Conservation (phyloP, 30 jellyfish, hydroid and myxozoan species). For the Pelagia noctiluca region DNA sequence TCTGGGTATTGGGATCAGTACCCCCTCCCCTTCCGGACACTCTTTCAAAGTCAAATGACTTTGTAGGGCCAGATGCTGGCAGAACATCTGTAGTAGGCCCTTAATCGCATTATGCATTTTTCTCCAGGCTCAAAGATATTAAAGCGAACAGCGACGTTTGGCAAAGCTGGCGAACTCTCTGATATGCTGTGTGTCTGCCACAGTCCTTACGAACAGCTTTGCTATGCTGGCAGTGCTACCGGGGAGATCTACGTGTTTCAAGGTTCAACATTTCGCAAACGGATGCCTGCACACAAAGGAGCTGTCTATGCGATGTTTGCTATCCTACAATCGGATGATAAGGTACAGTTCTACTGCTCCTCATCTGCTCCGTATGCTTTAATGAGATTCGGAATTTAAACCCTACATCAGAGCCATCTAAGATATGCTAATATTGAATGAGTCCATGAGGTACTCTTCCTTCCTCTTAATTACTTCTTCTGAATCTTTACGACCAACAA, state of each 20-base stretch:
- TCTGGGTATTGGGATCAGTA: too few relatives aligned
- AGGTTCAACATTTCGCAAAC: conserved; percentile 86
- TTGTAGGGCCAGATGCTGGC: too few relatives aligned
- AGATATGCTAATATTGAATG: too few relatives aligned
- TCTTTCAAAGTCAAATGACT: too few relatives aligned
- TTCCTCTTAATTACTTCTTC: too few relatives aligned
- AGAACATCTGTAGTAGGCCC: too few relatives aligned
- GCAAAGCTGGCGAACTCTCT: conserved; percentile 87
- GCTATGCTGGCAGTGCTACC: conserved; percentile 88
- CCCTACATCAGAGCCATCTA: too few relatives aligned
- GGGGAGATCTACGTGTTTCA: conserved; percentile 97
- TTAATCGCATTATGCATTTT: too few relatives aligned
- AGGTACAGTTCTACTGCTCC: conserved; percentile 44
- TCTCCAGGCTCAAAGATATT: conserved; percentile 72
- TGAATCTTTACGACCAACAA: too few relatives aligned
- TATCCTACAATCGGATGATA: conserved; percentile 82
- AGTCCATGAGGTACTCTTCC: too few relatives aligned
- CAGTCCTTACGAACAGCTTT: conserved; percentile 80
- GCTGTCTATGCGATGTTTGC: conserved; percentile 98
- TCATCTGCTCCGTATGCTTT: not conserved
- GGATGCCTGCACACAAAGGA: conserved; percentile 95
- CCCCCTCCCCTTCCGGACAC: too few relatives aligned
- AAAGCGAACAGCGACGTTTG: conserved; percentile 88
- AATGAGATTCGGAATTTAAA: too few relatives aligned
- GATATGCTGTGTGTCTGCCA: conserved; percentile 93